phyloP scores from a whole-genome alignment of 1,140 invertebrate genomes.

The Aphaenogaster ashmeadi region DNA sequence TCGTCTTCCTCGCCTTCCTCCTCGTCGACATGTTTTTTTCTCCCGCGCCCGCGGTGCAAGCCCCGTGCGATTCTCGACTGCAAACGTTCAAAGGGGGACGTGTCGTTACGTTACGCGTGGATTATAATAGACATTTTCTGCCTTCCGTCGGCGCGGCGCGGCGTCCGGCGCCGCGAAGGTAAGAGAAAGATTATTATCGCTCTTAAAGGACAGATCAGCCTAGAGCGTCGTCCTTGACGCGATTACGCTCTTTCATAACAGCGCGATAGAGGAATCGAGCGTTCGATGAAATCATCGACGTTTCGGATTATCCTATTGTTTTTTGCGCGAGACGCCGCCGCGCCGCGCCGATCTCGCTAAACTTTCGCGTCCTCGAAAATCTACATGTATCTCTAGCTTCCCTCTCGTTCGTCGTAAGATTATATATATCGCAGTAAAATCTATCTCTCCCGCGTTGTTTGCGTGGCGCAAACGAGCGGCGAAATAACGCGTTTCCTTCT shows the following conservation, averaged over 20 bases:
- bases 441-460: neutral
- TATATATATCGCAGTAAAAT: neutral
- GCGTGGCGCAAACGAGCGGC: neutral
- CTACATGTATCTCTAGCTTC: neutral
- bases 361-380: constrained; percentile 10
- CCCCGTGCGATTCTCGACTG: constrained; percentile 43
- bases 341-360: neutral
- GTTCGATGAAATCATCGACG: constrained; percentile 25
- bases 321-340: neutral
- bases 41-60: neutral
- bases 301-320: neutral
- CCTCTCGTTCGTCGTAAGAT: neutral
- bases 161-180: neutral
- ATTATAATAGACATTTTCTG: constrained; percentile 62
- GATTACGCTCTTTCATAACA: constrained; percentile 22
- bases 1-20: constrained; percentile 78
- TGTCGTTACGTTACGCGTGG: constrained; percentile 25
- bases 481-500: neutral
- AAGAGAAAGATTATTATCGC: constrained; percentile 63
- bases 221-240: constrained; percentile 43
- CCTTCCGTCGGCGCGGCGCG: neutral
- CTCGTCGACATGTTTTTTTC: constrained; percentile 63
- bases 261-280: constrained; percentile 2
- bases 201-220: constrained; percentile 53
- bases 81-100: neutral